Conservation (phyloP, 2,888 invertebrate species). For the Yponomeuta cagnagella region DNA sequence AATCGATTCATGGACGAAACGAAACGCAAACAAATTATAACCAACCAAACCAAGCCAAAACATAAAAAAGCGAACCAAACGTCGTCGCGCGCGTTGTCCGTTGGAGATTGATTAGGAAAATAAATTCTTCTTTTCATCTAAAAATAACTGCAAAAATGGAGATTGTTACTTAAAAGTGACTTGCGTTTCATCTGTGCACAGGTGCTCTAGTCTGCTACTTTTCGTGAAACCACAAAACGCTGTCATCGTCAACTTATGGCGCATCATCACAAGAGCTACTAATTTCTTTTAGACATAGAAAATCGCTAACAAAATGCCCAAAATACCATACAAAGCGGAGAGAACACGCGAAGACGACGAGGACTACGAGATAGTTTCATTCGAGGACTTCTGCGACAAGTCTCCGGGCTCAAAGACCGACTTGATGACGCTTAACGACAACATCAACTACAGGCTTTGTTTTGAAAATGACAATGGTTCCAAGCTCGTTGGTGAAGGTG, state of each 20-base stretch:
- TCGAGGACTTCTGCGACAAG: slow-evolving; percentile 77
- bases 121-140: background rate
- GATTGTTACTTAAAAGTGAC: background rate
- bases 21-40: no score
- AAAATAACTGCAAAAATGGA: background rate
- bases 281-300: background rate
- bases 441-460: slow-evolving; percentile 68
- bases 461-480: slow-evolving; percentile 55
- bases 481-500: slow-evolving; percentile 47
- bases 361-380: slow-evolving; percentile 74
- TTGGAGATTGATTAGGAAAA: background rate
- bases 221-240: background rate
- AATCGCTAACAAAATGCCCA: slow-evolving; percentile 48
- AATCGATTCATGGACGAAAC: no score
- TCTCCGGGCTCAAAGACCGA: slow-evolving; percentile 69
- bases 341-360: slow-evolving; percentile 56
- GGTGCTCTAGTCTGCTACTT: background rate
- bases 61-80: background rate
- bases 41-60: background rate
- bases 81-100: background rate
- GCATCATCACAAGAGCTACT: background rate
- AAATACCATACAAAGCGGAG: slow-evolving; percentile 64
- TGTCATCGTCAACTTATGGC: background rate
- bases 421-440: slow-evolving; percentile 70
- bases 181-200: background rate